Conservation (phyloP, 2,888 invertebrate genomes). For the Podabrus alpinus region DNA sequence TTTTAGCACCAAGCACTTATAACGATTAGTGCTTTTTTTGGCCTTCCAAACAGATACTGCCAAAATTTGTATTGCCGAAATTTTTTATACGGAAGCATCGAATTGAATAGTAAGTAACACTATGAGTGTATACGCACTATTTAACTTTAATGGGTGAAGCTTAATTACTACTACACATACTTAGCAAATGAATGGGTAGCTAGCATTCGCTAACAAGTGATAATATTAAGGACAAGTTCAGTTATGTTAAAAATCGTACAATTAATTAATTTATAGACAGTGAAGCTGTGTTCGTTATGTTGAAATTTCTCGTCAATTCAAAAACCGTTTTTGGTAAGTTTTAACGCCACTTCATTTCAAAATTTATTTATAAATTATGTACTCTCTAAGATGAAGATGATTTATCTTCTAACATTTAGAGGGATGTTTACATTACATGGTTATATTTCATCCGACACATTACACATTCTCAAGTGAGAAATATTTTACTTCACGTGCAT, state of each 20-base stretch:
- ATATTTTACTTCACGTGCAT: background rate
- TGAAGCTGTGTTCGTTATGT: conserved; percentile 7
- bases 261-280: background rate
- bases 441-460: background rate
- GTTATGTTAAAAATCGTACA: background rate
- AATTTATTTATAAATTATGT: background rate
- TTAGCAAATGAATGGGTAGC: conserved; percentile 12
- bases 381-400: background rate
- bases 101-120: background rate
- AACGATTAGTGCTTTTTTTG: background rate
- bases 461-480: background rate
- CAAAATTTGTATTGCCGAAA: background rate
- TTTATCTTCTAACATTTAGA: background rate
- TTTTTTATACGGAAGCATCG: background rate
- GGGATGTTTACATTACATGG: background rate
- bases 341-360: background rate
- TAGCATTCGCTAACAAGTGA: conserved; percentile 5
- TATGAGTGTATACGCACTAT: background rate
- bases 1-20: background rate
- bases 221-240: background rate
- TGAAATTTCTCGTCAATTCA: background rate
- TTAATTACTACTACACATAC: conserved; percentile 18
- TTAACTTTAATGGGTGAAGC: conserved; percentile 8
- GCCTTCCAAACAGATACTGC: background rate
- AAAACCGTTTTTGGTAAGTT: conserved; percentile 21